Evolutionary conservation across 2,113 vertebrate species (phyloP).

Genomic region (Nettapus auritus): DNA sequence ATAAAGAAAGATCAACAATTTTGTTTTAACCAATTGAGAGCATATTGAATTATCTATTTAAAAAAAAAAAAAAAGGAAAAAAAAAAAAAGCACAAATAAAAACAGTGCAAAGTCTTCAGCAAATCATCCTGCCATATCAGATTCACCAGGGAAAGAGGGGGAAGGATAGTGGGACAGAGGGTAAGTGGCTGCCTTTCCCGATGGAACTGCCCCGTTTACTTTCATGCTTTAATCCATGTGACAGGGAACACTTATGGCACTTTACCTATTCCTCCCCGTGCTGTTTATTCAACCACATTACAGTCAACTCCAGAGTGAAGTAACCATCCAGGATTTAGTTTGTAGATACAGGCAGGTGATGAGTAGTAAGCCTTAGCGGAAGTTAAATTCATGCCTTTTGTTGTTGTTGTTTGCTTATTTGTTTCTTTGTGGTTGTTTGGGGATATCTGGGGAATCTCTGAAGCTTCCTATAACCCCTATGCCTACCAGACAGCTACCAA

Average conservation of each 20-base stretch:
- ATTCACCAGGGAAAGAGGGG: not conserved
- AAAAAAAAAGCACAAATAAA: not conserved
- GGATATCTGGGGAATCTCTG: not conserved
- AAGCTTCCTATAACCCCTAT: not conserved
- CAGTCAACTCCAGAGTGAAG: not conserved
- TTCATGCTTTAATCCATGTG: not conserved
- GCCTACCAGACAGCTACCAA: not conserved
- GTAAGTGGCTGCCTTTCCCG: not conserved
- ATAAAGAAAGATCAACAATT: not conserved
- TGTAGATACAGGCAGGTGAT: not conserved
- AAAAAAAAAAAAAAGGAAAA: not conserved
- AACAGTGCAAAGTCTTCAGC: not conserved
- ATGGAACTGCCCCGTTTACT: not conserved
- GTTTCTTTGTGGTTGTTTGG: not conserved
- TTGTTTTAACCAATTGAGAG: not conserved
- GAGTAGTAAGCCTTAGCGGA: not conserved
- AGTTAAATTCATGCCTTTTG: not conserved
- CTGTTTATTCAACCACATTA: not conserved
- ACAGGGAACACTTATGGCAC: not conserved
- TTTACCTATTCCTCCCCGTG: not conserved
- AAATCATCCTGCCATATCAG: not conserved
- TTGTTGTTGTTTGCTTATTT: not conserved
- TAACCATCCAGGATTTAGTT: not conserved
- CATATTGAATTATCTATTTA: not conserved
- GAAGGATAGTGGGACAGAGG: not conserved